These are phyloP conservation scores for Diplogasteroides magnus DNA, from an alignment of 1,140 invertebrate genomes.

Conservation along the genomic window DNA sequence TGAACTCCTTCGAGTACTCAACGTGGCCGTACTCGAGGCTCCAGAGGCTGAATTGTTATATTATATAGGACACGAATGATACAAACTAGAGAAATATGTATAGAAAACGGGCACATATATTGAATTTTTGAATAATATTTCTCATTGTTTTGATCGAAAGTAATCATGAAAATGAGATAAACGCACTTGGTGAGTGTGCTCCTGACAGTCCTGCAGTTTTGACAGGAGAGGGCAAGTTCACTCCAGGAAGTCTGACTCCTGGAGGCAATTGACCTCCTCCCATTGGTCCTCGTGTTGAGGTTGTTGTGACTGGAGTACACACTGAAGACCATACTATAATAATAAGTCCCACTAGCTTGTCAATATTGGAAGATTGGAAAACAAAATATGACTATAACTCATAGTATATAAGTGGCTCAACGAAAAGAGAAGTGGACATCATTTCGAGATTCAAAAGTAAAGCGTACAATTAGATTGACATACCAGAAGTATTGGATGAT, in stretches of 20 bases:
- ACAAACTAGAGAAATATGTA: neutral
- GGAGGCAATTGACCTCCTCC: conserved; percentile 27
- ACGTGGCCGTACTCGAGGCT: too few relatives aligned
- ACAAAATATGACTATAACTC: too few relatives aligned
- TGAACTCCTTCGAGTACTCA: conserved; percentile 2
- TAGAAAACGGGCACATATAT: conserved; percentile 2
- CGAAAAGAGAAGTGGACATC: too few relatives aligned
- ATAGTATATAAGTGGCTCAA: too few relatives aligned
- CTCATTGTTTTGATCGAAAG: neutral
- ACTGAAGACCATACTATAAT: neutral
- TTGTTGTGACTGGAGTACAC: neutral
- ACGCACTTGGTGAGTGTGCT: neutral
- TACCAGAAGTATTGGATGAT: too few relatives aligned
- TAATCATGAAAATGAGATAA: neutral
- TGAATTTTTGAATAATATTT: neutral
- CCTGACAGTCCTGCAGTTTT: neutral
- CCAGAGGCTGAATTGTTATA: neutral
- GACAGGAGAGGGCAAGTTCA: neutral
- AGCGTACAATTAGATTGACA: too few relatives aligned
- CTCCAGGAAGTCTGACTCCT: conserved; percentile 10
- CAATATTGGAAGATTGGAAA: too few relatives aligned
- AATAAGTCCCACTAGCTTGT: too few relatives aligned
- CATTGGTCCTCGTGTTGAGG: conserved; percentile 15
- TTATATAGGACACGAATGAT: neutral
- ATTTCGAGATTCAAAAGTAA: too few relatives aligned